A percentile compares a stretch with the other conserved stretches of the same genome.
Evolutionary conservation across 2,888 invertebrate genomes (phyloP).

Genomic region (Acanthopleura granulata): DNA sequence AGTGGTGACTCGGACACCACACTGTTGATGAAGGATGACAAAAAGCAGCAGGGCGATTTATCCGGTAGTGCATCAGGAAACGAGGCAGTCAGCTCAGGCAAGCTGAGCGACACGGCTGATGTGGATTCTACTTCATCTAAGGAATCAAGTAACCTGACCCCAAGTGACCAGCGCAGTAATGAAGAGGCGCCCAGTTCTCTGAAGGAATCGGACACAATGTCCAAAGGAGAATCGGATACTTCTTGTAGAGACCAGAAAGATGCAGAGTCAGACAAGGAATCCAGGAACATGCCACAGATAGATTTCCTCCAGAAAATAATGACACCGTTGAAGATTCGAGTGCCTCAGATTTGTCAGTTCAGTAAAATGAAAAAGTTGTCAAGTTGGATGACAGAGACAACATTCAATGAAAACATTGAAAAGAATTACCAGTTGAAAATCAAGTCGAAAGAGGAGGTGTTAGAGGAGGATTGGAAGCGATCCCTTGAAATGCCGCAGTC

Average conservation of each 20-base stretch:
- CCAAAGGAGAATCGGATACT: constrained; percentile 37
- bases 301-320: constrained; percentile 33
- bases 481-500: constrained; percentile 76
- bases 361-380: constrained; percentile 68
- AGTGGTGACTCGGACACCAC: neutral
- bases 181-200: constrained; percentile 67
- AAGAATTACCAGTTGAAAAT: constrained; percentile 78
- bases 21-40: constrained; percentile 19
- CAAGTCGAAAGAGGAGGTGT: constrained; percentile 75
- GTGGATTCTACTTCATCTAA: constrained; percentile 26
- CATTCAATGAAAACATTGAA: constrained; percentile 78
- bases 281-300: constrained; percentile 18
- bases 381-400: constrained; percentile 79
- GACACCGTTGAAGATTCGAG: constrained; percentile 33
- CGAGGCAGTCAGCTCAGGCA: constrained; percentile 15
- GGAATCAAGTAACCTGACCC: constrained; percentile 67
- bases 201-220: constrained; percentile 48
- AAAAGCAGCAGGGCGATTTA: neutral
- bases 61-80: neutral
- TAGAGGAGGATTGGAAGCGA: constrained; percentile 76
- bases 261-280: constrained; percentile 15
- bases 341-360: constrained; percentile 56
- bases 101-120: constrained; percentile 23
- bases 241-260: constrained; percentile 35
- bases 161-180: constrained; percentile 55